Percentiles rank a stretch among this genome's conserved stretches.
phyloP scores from a whole-genome alignment of 2,888 invertebrate genomes.

The Drosophila barbarae region DNA sequence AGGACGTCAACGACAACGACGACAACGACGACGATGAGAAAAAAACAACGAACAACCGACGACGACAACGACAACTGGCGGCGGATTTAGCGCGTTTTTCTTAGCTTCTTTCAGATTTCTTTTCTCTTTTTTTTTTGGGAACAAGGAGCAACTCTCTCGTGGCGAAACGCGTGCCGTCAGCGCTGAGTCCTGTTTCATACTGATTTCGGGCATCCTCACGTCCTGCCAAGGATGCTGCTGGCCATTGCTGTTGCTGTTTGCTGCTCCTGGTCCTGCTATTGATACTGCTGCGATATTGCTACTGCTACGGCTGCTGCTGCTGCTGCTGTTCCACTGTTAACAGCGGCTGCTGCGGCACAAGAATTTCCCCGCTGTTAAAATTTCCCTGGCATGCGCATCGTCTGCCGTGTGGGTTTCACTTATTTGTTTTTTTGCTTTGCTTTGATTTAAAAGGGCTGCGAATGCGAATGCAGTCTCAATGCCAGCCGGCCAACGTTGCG shows the following conservation, averaged over 20 bases:
- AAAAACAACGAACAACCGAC: constrained; percentile 23
- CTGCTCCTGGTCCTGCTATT: constrained; percentile 33
- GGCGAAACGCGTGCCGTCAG: constrained; percentile 74
- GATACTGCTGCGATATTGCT: constrained; percentile 27
- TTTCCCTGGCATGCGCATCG: constrained; percentile 69
- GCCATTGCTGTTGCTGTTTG: constrained; percentile 27
- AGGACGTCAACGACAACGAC: neutral
- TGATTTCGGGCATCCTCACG: constrained; percentile 31
- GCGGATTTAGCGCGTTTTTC: constrained; percentile 41
- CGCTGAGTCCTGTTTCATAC: constrained; percentile 74
- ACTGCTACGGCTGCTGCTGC: constrained; percentile 23
- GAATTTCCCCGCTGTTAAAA: constrained; percentile 71
- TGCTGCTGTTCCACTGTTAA: constrained; percentile 22
- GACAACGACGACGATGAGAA: neutral
- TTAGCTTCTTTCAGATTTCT: constrained; percentile 21
- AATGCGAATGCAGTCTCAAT: constrained; percentile 22
- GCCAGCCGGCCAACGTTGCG: constrained; percentile 40
- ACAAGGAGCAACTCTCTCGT: constrained; percentile 43
- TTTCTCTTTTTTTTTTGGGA: constrained; percentile 5
- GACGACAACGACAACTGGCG: constrained; percentile 29
- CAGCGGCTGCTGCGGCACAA: constrained; percentile 50
- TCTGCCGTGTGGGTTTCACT: neutral
- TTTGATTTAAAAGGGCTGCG: constrained; percentile 14
- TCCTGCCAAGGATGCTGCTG: constrained; percentile 48
- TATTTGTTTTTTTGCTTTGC: neutral